Conservation (phyloP, 2,797 vertebrate genomes). For the Muraenolepis orangiensis region DNA sequence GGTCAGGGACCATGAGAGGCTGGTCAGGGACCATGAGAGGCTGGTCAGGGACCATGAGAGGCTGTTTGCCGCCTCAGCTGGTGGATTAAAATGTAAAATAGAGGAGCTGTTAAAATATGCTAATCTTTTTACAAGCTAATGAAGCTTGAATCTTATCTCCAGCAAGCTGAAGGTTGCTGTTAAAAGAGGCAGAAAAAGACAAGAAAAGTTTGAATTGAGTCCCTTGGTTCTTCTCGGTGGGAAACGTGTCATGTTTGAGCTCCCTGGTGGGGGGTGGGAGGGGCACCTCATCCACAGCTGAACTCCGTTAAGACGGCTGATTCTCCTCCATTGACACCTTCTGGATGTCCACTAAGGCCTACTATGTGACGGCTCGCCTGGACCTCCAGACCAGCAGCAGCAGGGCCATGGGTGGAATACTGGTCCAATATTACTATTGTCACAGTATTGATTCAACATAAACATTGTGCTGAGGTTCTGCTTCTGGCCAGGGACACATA, state of each 20-base stretch:
- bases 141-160: conserved; percentile 66
- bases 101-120: conserved; percentile 65
- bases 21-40: conserved; percentile 69
- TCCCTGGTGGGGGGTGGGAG: conserved; percentile 31
- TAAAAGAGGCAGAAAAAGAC: conserved; percentile 51
- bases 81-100: conserved; percentile 64
- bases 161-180: conserved; percentile 60
- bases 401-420: neutral
- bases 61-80: conserved; percentile 64
- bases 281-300: too few relatives aligned
- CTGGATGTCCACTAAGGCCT: too few relatives aligned
- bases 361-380: neutral
- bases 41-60: conserved; percentile 48
- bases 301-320: neutral
- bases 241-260: conserved; percentile 75
- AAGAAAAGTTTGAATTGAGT: conserved; percentile 59
- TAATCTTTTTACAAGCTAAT: conserved; percentile 71
- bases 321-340: neutral
- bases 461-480: neutral
- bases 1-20: conserved; percentile 61
- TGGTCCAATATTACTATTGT: neutral
- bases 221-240: conserved; percentile 60
- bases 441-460: neutral
- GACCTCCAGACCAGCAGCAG: neutral
- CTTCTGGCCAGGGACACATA: neutral